phyloP scores from a whole-genome alignment of 2,797 vertebrate genomes.

The Xyrichtys novacula region DNA sequence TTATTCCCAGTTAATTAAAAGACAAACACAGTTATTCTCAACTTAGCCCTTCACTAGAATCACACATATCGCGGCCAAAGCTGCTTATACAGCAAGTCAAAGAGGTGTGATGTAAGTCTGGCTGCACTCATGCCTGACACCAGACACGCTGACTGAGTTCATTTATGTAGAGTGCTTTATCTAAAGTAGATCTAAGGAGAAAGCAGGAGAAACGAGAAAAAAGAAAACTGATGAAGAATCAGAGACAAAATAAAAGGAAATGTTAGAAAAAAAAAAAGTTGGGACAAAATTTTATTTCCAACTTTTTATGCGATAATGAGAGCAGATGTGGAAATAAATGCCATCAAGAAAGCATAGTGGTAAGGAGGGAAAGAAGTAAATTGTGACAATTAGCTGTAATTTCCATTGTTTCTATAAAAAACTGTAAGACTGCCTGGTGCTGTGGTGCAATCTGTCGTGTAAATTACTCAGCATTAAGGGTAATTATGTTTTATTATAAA shows the following conservation, averaged over 20 bases:
- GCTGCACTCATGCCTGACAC: conserved; percentile 3
- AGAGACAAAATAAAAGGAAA: background rate
- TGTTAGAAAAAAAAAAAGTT: no score
- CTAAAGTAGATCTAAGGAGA: background rate
- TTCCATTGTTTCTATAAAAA: no score
- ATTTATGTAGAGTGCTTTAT: background rate
- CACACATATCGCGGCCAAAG: conserved; percentile 29
- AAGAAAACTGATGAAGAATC: background rate
- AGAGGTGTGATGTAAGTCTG: conserved; percentile 24
- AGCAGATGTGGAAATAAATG: no score
- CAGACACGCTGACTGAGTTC: conserved; percentile 6
- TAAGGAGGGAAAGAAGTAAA: background rate
- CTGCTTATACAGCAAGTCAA: conserved; percentile 35
- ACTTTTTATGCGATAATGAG: no score
- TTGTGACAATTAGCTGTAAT: background rate
- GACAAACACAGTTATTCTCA: conserved; percentile 50
- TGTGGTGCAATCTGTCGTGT: background rate
- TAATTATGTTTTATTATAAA: background rate
- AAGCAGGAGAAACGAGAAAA: background rate
- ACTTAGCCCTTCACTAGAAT: conserved; percentile 36
- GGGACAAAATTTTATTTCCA: no score
- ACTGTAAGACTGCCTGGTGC: background rate
- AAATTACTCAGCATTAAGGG: background rate
- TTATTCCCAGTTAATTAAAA: conserved; percentile 70
- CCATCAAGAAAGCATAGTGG: background rate